Conservation (phyloP, 1,140 invertebrate genomes). For the Maniola jurtina region DNA sequence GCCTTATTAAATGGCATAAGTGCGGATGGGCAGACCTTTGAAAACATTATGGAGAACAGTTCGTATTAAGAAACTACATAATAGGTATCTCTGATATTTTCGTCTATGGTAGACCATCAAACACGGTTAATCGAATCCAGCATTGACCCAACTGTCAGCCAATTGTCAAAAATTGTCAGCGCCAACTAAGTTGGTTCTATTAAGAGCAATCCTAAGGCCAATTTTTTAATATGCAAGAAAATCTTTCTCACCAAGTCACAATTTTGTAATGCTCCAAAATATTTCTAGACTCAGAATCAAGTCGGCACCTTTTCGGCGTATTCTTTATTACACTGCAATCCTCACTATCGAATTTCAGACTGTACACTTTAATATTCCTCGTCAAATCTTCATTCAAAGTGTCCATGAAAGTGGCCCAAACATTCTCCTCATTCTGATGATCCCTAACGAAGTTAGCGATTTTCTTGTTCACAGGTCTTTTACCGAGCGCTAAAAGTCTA, state of each 20-base stretch:
- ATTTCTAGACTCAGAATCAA: background rate
- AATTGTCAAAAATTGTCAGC: no score
- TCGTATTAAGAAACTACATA: no score
- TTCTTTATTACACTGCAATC: background rate
- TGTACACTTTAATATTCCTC: constrained; percentile 41
- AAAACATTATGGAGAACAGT: no score
- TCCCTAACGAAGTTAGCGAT: constrained; percentile 53
- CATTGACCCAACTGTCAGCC: no score
- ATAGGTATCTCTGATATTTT: no score
- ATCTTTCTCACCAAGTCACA: constrained; percentile 34
- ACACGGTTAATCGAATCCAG: no score
- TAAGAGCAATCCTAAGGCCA: no score
- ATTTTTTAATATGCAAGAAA: background rate
- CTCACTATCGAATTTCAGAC: background rate
- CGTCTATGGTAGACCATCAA: no score
- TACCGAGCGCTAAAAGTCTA: constrained; percentile 49
- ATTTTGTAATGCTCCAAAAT: constrained; percentile 37
- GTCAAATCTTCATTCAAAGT: constrained; percentile 59
- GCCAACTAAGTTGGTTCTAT: no score
- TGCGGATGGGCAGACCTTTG: no score
- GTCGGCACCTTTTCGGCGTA: constrained; percentile 4
- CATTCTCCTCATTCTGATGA: constrained; percentile 40
- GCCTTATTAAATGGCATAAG: no score
- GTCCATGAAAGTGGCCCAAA: constrained; percentile 46
- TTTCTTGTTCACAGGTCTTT: constrained; percentile 61